A percentile compares a stretch with the other conserved stretches of the same genome.
phyloP scores from a whole-genome alignment of 2,888 invertebrate genomes.

The Tetrapedia diversipes region DNA sequence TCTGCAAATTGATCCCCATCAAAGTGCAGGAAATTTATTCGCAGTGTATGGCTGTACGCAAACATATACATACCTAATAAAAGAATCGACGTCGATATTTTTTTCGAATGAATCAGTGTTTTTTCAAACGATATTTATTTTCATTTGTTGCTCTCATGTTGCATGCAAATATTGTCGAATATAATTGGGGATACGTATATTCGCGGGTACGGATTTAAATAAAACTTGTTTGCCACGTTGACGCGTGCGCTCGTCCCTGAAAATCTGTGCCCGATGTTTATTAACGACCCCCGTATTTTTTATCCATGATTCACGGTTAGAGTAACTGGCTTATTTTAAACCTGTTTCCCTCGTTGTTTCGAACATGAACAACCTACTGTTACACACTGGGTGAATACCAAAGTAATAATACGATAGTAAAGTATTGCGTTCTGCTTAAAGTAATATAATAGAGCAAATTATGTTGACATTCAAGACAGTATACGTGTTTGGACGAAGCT shows the following conservation, averaged over 20 bases:
- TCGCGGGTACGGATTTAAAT: constrained; percentile 13
- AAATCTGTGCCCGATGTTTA: constrained; percentile 31
- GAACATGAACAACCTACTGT: not conserved
- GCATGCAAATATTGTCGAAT: not conserved
- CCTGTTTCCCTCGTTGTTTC: not conserved
- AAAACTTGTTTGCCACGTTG: constrained; percentile 24
- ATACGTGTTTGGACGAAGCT: too few relatives aligned
- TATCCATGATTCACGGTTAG: constrained; percentile 18
- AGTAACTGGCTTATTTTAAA: constrained; percentile 41
- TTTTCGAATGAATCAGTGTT: constrained; percentile 3
- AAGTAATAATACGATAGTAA: too few relatives aligned
- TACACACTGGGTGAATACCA: too few relatives aligned
- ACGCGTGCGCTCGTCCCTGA: not conserved
- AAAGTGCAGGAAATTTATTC: not conserved
- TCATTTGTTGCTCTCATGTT: not conserved
- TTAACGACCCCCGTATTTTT: constrained; percentile 40
- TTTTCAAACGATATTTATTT: not conserved
- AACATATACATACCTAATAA: not conserved
- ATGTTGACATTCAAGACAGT: too few relatives aligned
- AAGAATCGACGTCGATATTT: not conserved
- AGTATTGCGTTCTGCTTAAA: too few relatives aligned
- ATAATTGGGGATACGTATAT: not conserved
- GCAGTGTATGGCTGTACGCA: not conserved
- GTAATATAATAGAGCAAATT: too few relatives aligned
- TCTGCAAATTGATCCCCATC: not conserved